Evolutionary conservation across 2,888 invertebrate species (phyloP), one percentile per base, ranked within the genome.

Genomic region (Liopterus haemorrhoidalis): DNA sequence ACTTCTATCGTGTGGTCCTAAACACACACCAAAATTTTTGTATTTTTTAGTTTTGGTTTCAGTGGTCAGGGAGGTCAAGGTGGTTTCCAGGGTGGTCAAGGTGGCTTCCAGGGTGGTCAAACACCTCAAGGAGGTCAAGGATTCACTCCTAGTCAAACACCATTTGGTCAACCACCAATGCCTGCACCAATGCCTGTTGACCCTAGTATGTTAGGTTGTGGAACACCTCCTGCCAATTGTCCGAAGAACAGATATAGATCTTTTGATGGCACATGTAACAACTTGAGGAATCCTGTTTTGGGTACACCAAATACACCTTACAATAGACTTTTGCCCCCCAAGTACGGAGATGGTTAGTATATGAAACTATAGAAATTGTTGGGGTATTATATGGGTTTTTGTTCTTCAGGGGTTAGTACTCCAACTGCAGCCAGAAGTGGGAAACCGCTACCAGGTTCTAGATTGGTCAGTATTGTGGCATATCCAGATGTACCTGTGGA

Each of bases 241-340:
- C 57, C 66, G 8, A 70, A 72, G 21, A 70, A 74, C 1, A 76
- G 79, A 38, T 94, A 91, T 65, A 73, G 87, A 31, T 76, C 86
- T 1, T 76, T 85, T 49, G 96, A 97, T 64, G 97, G 97, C 0
- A 82, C 91, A 1, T 99, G 99, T 64, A 99, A 99, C 66, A 97
- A 99, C 67, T 67, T 87, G 36, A 71, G 77, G 47, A 78, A 85
- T 54, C 89, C 95, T 0, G 75, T 79, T 5, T 82, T 86, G 78
- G 97, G 97, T 9, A 74, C 76, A 38, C 79, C 88, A 0, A 82
- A 84, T 57, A 81, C 82, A 0, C 79, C 79, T 31, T 85, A 83
- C 51, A 76, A 73, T 28, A 70, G 85, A 52, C 64, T 85, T 20
- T 57, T 81, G 12, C 74, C 76, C 0, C 72, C 78, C 15, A 78